These are phyloP conservation scores for Platynereis dumerilii DNA, from an alignment of 2,888 invertebrate genomes.

Conservation along the genomic window DNA sequence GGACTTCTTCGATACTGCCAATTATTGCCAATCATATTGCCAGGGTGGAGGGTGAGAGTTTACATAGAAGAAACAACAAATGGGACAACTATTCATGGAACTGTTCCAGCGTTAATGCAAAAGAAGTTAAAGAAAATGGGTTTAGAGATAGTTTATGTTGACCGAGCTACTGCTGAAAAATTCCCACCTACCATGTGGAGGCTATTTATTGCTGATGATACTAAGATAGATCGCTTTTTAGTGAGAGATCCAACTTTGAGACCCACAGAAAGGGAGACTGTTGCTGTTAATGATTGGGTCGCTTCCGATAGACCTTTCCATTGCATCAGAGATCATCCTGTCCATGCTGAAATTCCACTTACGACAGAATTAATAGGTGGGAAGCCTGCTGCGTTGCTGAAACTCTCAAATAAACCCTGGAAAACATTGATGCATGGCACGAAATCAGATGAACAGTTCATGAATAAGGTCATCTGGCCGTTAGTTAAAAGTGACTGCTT, in stretches of 20 bases:
- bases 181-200: constrained; percentile 36
- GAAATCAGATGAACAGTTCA: constrained; percentile 23
- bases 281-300: constrained; percentile 37
- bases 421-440: constrained; percentile 27
- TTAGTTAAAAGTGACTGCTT: constrained; percentile 22
- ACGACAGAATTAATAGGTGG: constrained; percentile 36
- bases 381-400: constrained; percentile 19
- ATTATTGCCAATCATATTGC: constrained; percentile 33
- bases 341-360: constrained; percentile 27
- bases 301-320: constrained; percentile 24
- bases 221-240: constrained; percentile 34
- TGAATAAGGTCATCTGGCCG: constrained; percentile 35
- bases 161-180: constrained; percentile 12
- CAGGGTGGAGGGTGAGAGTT: constrained; percentile 37
- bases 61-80: constrained; percentile 23
- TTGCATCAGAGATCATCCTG: constrained; percentile 40
- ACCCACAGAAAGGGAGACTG: constrained; percentile 35
- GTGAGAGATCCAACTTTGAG: constrained; percentile 34
- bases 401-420: constrained; percentile 18
- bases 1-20: constrained; percentile 37
- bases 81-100: constrained; percentile 7
- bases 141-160: constrained; percentile 35
- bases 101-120: constrained; percentile 7
- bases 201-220: constrained; percentile 36
- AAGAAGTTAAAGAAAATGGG: constrained; percentile 36